Base-by-base conservation (phyloP, 2,888 invertebrate genomes). In the Theretra japonica region DNA sequence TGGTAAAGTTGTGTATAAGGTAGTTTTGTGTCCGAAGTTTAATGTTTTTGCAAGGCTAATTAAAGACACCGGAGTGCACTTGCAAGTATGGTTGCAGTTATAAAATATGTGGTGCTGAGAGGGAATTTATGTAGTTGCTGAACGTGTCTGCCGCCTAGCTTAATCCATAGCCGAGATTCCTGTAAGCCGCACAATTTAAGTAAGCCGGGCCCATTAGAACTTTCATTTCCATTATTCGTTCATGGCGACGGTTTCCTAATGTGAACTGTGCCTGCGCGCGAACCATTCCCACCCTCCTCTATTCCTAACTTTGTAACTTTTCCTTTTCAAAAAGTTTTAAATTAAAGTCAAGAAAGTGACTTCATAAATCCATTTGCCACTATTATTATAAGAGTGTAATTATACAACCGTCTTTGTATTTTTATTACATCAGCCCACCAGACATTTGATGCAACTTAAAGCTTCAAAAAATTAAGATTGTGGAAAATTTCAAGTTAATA, bases 101-200 rank as follows among this genome's bases (percentile, higher is more conserved):
- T 57, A 58, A 72, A 59, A 60, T 69, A 72, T 69, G 60, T 21
- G 69, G 69, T 60, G 85, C 83, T 84, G 85, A 86, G 83, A 85
- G 83, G 80, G 84, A 89, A 91, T 91, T 88, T 88, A 91, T 90
- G 88, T 88, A 84, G 87, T 83, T 87, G 88, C 86, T 83, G 83
- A 88, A 88, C 86, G 87, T 88, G 89, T 90, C 89, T n/a, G 6
- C 53, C 17, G 53, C n/a, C 53, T 88, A 85, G 86, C 88, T 87
- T 90, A 91, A 91, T 90, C 89, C 88, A 81, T 79, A 83, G 83
- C 82, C 82, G 82, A 84, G 85, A 88, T 87, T 85, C 83, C 85
- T 84, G 85, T 82, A 85, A 87, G 86, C 89, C 88, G 80, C 88
- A 86, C 87, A 89, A 89, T 90, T 88, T 89, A 86, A 90, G 87